Evolutionary conservation across 30 jellyfish, hydroid and myxozoan species (phyloP).

Genomic region (Nemopilema nomurai): DNA sequence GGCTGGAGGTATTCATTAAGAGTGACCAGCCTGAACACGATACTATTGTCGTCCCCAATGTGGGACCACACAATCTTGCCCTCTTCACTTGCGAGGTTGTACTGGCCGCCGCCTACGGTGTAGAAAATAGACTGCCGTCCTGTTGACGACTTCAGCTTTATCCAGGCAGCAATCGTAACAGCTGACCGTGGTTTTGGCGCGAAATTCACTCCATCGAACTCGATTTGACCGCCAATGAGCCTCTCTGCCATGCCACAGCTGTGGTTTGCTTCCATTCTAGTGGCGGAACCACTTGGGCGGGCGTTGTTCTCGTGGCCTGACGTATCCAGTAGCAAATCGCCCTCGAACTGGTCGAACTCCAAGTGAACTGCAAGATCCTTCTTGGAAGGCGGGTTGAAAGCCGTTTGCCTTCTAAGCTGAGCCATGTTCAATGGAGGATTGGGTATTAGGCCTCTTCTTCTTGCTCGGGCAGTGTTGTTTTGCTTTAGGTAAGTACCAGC

Average conservation of each 20-base stretch:
- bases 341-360: conserved; percentile 81
- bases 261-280: conserved; percentile 78
- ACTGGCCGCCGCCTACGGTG: conserved; percentile 90
- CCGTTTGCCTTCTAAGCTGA: conserved; percentile 60
- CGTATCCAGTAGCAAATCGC: conserved; percentile 81
- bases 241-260: conserved; percentile 97
- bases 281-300: conserved; percentile 86
- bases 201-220: conserved; percentile 76
- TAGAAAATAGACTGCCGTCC: conserved; percentile 90
- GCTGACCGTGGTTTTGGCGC: conserved; percentile 88
- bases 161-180: conserved; percentile 87
- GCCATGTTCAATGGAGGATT: conserved; percentile 44
- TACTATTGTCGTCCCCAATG: conserved; percentile 63
- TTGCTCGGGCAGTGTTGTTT: conserved; percentile 59
- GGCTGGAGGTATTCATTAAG: conserved; percentile 61
- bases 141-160: conserved; percentile 64
- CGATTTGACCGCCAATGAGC: conserved; percentile 82
- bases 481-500: conserved; percentile 56
- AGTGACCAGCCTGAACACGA: conserved; percentile 68
- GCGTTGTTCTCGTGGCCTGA: conserved; percentile 91
- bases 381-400: conserved; percentile 80
- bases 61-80: conserved; percentile 89
- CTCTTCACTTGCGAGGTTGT: conserved; percentile 66
- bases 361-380: conserved; percentile 71
- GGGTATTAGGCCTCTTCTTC: conserved; percentile 74